Evolutionary conservation across 2,113 vertebrate species (phyloP), one percentile per base, ranked within the genome.

Genomic region (Cebidichthys violaceus): DNA sequence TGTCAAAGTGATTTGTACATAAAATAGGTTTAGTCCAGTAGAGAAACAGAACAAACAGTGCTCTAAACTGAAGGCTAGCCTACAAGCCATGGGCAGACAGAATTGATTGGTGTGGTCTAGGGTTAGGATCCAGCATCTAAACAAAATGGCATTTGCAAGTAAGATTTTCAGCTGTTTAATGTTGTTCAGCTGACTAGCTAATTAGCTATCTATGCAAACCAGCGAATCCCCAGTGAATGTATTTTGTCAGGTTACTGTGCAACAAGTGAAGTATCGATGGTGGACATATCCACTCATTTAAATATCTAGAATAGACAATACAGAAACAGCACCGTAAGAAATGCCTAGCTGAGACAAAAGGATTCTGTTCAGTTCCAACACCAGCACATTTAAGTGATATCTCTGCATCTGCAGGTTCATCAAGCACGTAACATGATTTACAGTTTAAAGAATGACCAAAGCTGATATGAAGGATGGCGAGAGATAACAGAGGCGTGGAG

Each of bases 401-500:
- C 8, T 33, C 45, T 62, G 24, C 66, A 47, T 69, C 39, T 70
- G 27, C 52, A 74, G 43, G 8, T 68, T 81, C 70, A 79, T 81
- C 41, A 29, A 31, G 59, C 71, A 76, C 29, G 39, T 70, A 84
- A 61, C 27, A 70, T 85, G 70, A 90, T 79, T 87, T 82, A 78
- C 76, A 73, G 74, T 76, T 67, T 62, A 54, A 66, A 77, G 83
- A 77, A 60, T 60, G 76, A 78, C 77, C 77, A 80, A 61, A 62
- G 73, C 66, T 41, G 73, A 70, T 82, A 78, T 88, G 77, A 83
- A 41, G 60, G 59, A 88, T 85, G 74, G 64, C 27, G 71, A 70
- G 75, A 79, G 88, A 90, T 93, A 90, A 86, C 64, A 65, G 52
- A 82, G 77, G 72, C 37, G 7, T 67, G 65, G 79, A 83, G 85